Evolutionary conservation across 2,888 invertebrate species (phyloP), one percentile per base, ranked within the genome.

Genomic region (Eledona agricola): DNA sequence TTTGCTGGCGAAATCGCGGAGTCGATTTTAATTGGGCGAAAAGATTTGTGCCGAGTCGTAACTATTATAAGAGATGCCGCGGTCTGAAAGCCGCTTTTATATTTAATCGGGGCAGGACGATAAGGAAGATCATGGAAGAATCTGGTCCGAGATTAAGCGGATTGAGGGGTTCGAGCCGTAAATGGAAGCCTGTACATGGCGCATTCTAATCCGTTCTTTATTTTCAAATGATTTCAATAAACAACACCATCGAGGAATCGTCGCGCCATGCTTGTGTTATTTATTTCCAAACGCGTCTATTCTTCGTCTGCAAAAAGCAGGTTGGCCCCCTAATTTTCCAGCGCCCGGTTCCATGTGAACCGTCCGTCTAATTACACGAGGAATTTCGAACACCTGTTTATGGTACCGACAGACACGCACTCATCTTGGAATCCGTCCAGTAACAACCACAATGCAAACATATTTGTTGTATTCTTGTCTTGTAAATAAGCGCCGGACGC

Each of bases 361-460:
- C 45, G 25, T 31, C 20, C 51, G 32, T 52, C 42, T 58, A 58
- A 58, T 55, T 58, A 54, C 47, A 40, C 51, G 40, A 37, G 40
- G 43, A 54, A 51, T 55, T 58, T 58, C 37, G 51, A 40, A 56
- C 56, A 58, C 49, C 58, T 56, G 58, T 51, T 53, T 54, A 28
- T 35, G 46, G 22, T 12, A 17, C 20, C 47, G 37, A 28, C 47
- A 45, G 32, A 17, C 32, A 23, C 43, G 32, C 32, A 32, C 7
- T 34, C 34, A 46, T 46, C 34, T 46, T 35, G 34, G 46, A 46
- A 46, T 34, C 34, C 35, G 23, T 43, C 45, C 32, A 45, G 45
- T 45, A 45, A 34, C 46, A 34, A 35, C 35, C 12, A 37, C 28
- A 35, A 47, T 47, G 28, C 47, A 47, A 47, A 47, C 37, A 37